Conservation (phyloP, 2,797 vertebrate species). For the Anomalospiza imberbis region DNA sequence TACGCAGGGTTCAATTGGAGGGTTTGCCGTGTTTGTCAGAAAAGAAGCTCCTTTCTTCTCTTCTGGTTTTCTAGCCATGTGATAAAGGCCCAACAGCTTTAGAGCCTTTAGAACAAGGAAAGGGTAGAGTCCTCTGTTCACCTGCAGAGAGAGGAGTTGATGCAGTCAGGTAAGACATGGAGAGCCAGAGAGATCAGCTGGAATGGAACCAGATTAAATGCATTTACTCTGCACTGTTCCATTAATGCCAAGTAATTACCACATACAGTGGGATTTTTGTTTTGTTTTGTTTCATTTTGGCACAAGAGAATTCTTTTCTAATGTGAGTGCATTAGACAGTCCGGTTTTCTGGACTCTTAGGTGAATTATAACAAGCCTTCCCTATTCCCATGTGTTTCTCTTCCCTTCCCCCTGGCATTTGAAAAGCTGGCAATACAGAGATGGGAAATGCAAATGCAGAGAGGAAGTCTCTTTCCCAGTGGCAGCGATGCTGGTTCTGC, state of each 20-base stretch:
- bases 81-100: constrained; percentile 44
- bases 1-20: neutral
- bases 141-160: constrained; percentile 53
- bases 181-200: constrained; percentile 49
- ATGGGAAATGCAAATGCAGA: constrained; percentile 13
- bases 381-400: constrained; percentile 19
- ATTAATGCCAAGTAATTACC: constrained; percentile 68
- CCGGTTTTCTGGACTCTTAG: neutral
- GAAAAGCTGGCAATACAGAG: neutral
- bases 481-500: neutral
- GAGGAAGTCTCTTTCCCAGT: neutral
- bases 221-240: constrained; percentile 59
- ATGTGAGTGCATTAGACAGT: constrained; percentile 37
- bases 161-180: constrained; percentile 2
- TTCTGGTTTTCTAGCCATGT: constrained; percentile 5
- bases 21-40: neutral
- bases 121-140: constrained; percentile 55
- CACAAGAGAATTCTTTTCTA: constrained; percentile 47
- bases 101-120: constrained; percentile 44
- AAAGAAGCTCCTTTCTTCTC: constrained; percentile 29
- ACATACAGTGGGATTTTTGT: constrained; percentile 42
- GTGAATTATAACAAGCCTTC: constrained; percentile 40
- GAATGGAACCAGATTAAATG: constrained; percentile 64
- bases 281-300: constrained; percentile 62
- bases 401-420: constrained; percentile 14